A percentile compares a stretch with the other conserved stretches of the same genome.
Evolutionary conservation across 1,140 invertebrate species (phyloP).

Genomic region (Rhyacophila brunnea): DNA sequence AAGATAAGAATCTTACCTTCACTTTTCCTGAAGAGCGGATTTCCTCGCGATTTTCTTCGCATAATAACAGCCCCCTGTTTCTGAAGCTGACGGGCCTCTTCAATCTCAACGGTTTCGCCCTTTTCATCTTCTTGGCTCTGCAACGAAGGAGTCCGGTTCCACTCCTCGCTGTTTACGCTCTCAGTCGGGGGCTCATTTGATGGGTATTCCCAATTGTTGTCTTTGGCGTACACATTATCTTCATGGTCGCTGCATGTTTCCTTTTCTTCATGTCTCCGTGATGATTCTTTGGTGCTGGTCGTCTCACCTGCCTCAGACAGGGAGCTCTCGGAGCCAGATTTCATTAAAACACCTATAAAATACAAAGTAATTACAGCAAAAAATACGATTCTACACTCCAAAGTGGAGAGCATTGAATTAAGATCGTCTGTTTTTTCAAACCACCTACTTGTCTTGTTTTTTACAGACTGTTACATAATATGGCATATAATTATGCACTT

Average conservation of each 20-base stretch:
- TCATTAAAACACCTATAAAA: slow-evolving; percentile 52
- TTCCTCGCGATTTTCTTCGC: slow-evolving; percentile 62
- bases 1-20: slow-evolving; percentile 51
- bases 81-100: slow-evolving; percentile 45
- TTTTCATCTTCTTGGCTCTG: slow-evolving; percentile 39
- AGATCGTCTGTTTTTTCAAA: too few relatives aligned
- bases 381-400: too few relatives aligned
- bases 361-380: too few relatives aligned
- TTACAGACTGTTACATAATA: too few relatives aligned
- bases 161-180: slow-evolving; percentile 33
- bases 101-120: slow-evolving; percentile 18
- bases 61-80: slow-evolving; percentile 60
- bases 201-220: slow-evolving; percentile 25
- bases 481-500: too few relatives aligned
- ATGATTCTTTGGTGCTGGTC: slow-evolving; percentile 67
- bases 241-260: slow-evolving; percentile 65
- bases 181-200: slow-evolving; percentile 33
- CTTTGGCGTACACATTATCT: slow-evolving; percentile 36
- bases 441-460: too few relatives aligned
- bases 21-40: slow-evolving; percentile 68
- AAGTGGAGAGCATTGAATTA: too few relatives aligned
- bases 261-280: slow-evolving; percentile 67
- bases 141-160: slow-evolving; percentile 39
- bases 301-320: slow-evolving; percentile 70
- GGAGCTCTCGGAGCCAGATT: slow-evolving; percentile 84